Percentiles rank a stretch among this genome's conserved stretches.
Evolutionary conservation across 2,888 invertebrate species (phyloP).

Genomic region (Calameuta filiformis): DNA sequence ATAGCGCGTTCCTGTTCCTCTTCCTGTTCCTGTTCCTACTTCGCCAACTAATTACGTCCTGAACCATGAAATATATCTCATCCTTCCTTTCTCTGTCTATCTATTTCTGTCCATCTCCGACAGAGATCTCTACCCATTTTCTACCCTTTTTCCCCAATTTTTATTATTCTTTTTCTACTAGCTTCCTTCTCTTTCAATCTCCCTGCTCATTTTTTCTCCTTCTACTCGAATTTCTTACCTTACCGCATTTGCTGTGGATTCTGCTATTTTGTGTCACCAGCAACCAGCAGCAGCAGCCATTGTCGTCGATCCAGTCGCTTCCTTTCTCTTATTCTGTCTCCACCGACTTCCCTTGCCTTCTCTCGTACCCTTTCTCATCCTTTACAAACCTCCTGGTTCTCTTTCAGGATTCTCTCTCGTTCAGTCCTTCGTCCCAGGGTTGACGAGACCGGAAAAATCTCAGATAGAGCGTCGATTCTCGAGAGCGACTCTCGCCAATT

Average conservation of each 20-base stretch:
- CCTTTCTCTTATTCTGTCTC: not conserved
- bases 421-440: no score
- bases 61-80: not conserved
- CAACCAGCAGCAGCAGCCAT: not conserved
- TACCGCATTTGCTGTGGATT: not conserved
- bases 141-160: not conserved
- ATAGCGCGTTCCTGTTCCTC: no score
- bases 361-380: no score
- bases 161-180: slow-evolving; percentile 15
- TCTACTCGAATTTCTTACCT: not conserved
- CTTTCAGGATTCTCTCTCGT: no score
- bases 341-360: not conserved
- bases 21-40: slow-evolving; percentile 30
- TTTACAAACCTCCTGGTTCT: no score
- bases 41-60: slow-evolving; percentile 13
- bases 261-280: not conserved
- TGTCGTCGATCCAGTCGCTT: not conserved
- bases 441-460: not conserved
- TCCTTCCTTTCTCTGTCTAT: no score
- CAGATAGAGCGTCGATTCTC: not conserved
- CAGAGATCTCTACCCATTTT: not conserved
- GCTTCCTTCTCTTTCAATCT: not conserved
- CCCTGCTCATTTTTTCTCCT: not conserved
- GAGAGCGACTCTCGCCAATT: not conserved
- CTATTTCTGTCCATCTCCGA: no score